phyloP scores from a whole-genome alignment of 2,888 invertebrate genomes.

The Hipparchia semele region DNA sequence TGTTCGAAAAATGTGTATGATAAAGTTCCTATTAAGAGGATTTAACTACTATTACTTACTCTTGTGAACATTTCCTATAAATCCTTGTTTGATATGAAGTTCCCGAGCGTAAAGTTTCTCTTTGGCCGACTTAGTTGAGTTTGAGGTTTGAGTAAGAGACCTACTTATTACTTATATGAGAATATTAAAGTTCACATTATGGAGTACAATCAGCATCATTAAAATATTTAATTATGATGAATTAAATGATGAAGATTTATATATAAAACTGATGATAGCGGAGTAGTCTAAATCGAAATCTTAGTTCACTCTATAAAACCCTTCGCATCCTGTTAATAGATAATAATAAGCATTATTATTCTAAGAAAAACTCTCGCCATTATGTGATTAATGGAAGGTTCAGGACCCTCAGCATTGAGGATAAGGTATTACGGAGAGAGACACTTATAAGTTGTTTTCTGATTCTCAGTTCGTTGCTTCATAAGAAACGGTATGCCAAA shows the following conservation, averaged over 20 bases:
- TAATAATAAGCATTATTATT: too few relatives aligned
- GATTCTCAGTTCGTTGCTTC: too few relatives aligned
- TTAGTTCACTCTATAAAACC: too few relatives aligned
- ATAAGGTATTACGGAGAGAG: too few relatives aligned
- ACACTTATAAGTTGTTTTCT: too few relatives aligned
- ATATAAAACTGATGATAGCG: too few relatives aligned
- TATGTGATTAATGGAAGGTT: too few relatives aligned
- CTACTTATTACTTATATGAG: conserved; percentile 16
- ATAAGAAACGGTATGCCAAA: neutral
- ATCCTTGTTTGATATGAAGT: conserved; percentile 25
- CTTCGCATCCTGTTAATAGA: too few relatives aligned
- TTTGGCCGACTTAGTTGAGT: conserved; percentile 20
- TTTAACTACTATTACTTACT: conserved; percentile 13
- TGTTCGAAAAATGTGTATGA: neutral
- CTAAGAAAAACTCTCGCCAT: too few relatives aligned
- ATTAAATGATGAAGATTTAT: neutral
- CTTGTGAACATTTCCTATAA: conserved; percentile 22
- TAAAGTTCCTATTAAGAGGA: conserved; percentile 4
- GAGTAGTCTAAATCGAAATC: too few relatives aligned
- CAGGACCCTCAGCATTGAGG: too few relatives aligned
- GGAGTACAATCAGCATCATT: neutral
- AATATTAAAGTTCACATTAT: conserved; percentile 11
- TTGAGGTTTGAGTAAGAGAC: neutral
- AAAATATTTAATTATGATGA: neutral
- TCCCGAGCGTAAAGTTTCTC: conserved; percentile 19